Base-by-base conservation (phyloP, 2,113 vertebrate genomes). In the Hymenochirus boettgeri region DNA sequence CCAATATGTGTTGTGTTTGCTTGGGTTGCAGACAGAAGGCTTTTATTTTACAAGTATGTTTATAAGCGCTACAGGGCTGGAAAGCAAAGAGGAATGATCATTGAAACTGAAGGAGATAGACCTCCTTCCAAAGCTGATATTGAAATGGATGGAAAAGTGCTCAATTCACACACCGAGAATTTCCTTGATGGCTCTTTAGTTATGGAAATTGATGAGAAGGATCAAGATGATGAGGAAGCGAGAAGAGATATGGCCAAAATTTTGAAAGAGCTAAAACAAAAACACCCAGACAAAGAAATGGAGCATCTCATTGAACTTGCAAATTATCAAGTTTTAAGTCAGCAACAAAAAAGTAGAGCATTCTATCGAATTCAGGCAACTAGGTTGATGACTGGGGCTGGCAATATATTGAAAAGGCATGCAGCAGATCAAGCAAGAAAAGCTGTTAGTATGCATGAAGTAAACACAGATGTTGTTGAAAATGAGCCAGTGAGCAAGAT, bases 351-450 rank as follows among this genome's bases (percentile, higher is more conserved):
- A 74, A 98, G 95, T 62, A 82, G 94, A 1, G 94, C 94, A 0
- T 96, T 97, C 72, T 97, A 98, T 75, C 93, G 93, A 17, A 97
- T 96, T 67, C 95, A 97, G 73, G 92, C 93, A 0, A 97, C 94
- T 25, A 88, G 96, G 45, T 87, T 96, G 24, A 91, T 96, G 93
- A 98, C 92, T 0, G 96, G 95, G 2, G 91, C 93, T 0, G 95
- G 92, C 22, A 94, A 97, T 70, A 85, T 98, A 67, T 74, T 97
- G 69, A 96, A 93, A 80, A 90, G 90, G 35, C 93, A 95, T 1
- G 92, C 92, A 0, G 92, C 93, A 1, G 93, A 97, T 56, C 94
- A 96, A 62, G 93, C 93, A 1, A 89, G 90, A 53, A 92, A 92
- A 67, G 93, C 89, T 0, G 76, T 86, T 72, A 99, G 96, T 55